Base-by-base conservation (phyloP, 2,888 invertebrate species). In the Beris morrisii region DNA sequence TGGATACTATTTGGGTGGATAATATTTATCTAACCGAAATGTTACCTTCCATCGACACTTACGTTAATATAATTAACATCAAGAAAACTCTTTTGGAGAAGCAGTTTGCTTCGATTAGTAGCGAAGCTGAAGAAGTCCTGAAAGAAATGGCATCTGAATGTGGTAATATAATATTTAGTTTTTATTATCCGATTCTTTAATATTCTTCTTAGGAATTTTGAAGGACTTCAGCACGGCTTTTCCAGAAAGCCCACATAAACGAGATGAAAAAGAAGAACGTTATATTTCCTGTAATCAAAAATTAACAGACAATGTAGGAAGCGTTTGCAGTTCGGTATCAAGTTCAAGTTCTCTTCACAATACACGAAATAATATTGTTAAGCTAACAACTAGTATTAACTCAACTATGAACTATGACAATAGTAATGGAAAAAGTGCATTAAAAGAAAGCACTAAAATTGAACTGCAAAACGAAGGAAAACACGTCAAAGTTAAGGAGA, bases 1-100 rank as follows among this genome's bases (percentile, higher is more conserved):
- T 73, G 65, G 72, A 76, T 30, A 73, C 73, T 0, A 72, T 76
- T 63, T 76, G 74, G 74, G 73, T 75, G 11, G 73, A 75, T 38
- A 75, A 75, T 71, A 50, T 76, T 1, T 71, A 74, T 12, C 69
- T 76, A 4, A 71, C 74, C 71, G 74, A 76, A 64, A 69, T 73
- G n/a, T 67, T 76, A 66, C 53, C 64, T 67, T 38, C 54, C 1
- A 67, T 74, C 22, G 22, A 65, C 30, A 66, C 61, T 12, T 46
- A 64, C 48, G 67, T 67, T 0, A 64, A 66, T 44, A 44, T 46
- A 5, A 55, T 69, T 4, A 61, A 67, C 53, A 66, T 70, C 2
- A 70, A 70, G 65, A 67, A 32, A 9, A 13, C 43, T 4, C 46
- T 67, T 28, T 9, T 70, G 7, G 66, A 69, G 50, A 70, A 70